phyloP scores from a whole-genome alignment of 2,797 vertebrate genomes.

The Anomalospiza imberbis region DNA sequence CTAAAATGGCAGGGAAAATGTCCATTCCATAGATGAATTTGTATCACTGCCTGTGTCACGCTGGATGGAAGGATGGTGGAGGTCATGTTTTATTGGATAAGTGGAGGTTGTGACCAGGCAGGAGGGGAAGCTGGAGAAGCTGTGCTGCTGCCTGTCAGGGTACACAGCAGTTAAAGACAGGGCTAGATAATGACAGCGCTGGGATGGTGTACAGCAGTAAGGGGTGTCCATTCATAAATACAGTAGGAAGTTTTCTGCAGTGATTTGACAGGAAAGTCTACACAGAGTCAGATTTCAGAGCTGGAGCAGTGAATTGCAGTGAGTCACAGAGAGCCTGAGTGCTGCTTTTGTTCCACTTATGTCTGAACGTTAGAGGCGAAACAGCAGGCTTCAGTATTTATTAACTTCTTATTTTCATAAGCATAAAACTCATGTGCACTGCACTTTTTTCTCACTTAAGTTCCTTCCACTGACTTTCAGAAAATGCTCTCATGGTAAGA shows the following conservation, averaged over 20 bases:
- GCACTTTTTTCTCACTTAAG: neutral
- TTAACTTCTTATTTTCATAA: conserved; percentile 21
- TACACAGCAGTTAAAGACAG: neutral
- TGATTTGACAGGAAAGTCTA: conserved; percentile 69
- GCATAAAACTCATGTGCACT: neutral
- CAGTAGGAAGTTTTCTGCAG: conserved; percentile 64
- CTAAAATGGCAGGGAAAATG: neutral
- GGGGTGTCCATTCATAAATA: neutral
- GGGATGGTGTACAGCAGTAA: neutral
- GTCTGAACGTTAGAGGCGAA: conserved; percentile 65
- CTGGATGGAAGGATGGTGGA: neutral
- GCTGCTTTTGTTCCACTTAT: conserved; percentile 87
- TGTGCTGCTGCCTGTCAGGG: neutral
- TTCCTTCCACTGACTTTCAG: conserved; percentile 14
- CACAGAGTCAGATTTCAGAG: conserved; percentile 86
- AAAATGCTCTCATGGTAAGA: conserved; percentile 69
- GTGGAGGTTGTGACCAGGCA: neutral
- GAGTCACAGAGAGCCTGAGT: conserved; percentile 79
- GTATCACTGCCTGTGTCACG: neutral
- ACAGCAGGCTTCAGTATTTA: conserved; percentile 46
- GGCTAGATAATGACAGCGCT: neutral
- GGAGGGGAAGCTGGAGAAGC: neutral
- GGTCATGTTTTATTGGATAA: neutral
- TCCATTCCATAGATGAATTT: neutral
- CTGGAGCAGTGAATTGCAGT: conserved; percentile 69